Conservation (phyloP, 1,140 invertebrate genomes). For the Pseudobourletiella spinata region DNA sequence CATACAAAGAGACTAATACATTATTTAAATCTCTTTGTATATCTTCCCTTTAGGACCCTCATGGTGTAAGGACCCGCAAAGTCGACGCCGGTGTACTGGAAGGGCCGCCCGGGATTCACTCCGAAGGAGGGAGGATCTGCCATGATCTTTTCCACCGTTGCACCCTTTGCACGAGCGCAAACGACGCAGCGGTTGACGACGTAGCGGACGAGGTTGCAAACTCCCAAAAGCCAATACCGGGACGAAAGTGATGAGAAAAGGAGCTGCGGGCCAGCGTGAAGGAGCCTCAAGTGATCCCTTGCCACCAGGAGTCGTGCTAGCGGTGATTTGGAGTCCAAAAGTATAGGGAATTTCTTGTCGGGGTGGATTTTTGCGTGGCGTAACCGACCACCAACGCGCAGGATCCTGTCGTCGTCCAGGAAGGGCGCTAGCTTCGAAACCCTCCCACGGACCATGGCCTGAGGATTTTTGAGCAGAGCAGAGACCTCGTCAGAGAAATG, state of each 20-base stretch:
- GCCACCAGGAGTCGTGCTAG: background rate
- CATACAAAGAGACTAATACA: too few species aligned
- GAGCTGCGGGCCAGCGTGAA: constrained; percentile 36
- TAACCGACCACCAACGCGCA: constrained; percentile 4
- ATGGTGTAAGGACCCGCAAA: constrained; percentile 39
- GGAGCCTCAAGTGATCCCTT: constrained; percentile 31
- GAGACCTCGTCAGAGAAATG: too few species aligned
- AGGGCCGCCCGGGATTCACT: constrained; percentile 35
- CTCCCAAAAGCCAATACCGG: background rate
- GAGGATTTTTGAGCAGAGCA: too few species aligned
- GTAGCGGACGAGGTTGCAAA: background rate
- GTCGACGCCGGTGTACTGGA: constrained; percentile 37
- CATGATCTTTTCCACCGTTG: constrained; percentile 36
- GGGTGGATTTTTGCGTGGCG: too few species aligned
- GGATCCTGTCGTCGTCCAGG: too few species aligned
- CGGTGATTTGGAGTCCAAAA: constrained; percentile 1
- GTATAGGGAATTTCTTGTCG: background rate
- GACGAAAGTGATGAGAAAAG: background rate
- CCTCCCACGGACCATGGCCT: too few species aligned
- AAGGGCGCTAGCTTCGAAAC: too few species aligned
- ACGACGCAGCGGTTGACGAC: constrained; percentile 35
- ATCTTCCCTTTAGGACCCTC: too few species aligned
- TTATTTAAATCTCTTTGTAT: too few species aligned
- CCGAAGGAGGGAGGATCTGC: constrained; percentile 37
- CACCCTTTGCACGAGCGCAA: constrained; percentile 31